Evolutionary conservation across 2,888 invertebrate species (phyloP).

Genomic region (Metacarcinus magister): DNA sequence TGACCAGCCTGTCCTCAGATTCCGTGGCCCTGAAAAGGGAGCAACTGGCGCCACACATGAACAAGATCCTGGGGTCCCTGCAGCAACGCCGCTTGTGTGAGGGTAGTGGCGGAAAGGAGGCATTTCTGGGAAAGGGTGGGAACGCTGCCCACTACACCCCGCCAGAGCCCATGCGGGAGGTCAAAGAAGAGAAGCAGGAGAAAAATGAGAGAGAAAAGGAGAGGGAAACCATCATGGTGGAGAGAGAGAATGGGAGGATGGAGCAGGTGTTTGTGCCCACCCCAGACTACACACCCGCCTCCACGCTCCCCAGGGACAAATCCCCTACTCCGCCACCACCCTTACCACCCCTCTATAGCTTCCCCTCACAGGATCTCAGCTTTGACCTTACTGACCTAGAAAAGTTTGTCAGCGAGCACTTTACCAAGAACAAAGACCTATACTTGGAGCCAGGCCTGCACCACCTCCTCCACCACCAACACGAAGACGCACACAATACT

Average conservation of each 20-base stretch:
- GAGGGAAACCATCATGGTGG: conserved; percentile 67
- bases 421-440: conserved; percentile 61
- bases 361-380: conserved; percentile 56
- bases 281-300: conserved; percentile 81
- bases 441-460: conserved; percentile 55
- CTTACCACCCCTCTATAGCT: neutral
- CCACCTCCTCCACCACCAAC: conserved; percentile 43
- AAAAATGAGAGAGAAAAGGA: conserved; percentile 67
- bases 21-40: conserved; percentile 82
- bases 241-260: conserved; percentile 66
- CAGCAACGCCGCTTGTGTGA: conserved; percentile 58
- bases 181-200: conserved; percentile 70
- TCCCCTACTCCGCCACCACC: neutral
- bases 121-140: neutral
- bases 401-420: conserved; percentile 75
- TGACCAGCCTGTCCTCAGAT: conserved; percentile 58
- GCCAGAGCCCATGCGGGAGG: conserved; percentile 20
- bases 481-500: neutral
- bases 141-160: neutral
- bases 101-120: neutral
- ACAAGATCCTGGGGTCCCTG: conserved; percentile 81
- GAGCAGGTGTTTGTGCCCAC: conserved; percentile 79
- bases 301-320: conserved; percentile 71
- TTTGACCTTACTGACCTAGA: conserved; percentile 76
- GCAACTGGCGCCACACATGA: conserved; percentile 82